Conservation (phyloP, 2,113 vertebrate species). For the Taurulus bubalis region DNA sequence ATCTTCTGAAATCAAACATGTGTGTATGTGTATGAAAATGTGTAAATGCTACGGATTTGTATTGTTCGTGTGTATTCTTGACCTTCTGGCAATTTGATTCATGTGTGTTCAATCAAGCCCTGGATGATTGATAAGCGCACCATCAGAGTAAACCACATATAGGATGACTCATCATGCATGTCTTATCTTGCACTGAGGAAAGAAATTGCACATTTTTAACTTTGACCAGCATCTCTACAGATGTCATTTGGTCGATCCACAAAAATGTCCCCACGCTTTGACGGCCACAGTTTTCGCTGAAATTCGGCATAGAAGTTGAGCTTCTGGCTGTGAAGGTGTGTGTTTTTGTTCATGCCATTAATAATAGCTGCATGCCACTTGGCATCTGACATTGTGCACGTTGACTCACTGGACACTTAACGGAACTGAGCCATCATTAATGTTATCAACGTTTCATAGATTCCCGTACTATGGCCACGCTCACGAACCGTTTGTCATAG, state of each 20-base stretch:
- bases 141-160: neutral
- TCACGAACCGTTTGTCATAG: neutral
- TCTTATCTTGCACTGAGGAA: too few relatives aligned
- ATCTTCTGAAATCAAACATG: neutral
- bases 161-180: neutral
- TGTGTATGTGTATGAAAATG: neutral
- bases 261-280: neutral
- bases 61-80: neutral
- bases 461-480: too few relatives aligned
- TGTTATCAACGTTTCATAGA: too few relatives aligned
- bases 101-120: neutral
- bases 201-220: neutral
- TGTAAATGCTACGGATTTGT: neutral
- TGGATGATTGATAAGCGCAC: neutral
- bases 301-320: neutral
- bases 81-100: neutral
- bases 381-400: too few relatives aligned
- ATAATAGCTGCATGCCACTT: too few relatives aligned
- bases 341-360: neutral
- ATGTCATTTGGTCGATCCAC: neutral
- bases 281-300: neutral
- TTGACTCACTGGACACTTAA: too few relatives aligned
- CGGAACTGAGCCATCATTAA: too few relatives aligned
- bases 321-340: neutral
- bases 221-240: neutral